Evolutionary conservation across 2,888 invertebrate species (phyloP).

Genomic region (Nomada flava): DNA sequence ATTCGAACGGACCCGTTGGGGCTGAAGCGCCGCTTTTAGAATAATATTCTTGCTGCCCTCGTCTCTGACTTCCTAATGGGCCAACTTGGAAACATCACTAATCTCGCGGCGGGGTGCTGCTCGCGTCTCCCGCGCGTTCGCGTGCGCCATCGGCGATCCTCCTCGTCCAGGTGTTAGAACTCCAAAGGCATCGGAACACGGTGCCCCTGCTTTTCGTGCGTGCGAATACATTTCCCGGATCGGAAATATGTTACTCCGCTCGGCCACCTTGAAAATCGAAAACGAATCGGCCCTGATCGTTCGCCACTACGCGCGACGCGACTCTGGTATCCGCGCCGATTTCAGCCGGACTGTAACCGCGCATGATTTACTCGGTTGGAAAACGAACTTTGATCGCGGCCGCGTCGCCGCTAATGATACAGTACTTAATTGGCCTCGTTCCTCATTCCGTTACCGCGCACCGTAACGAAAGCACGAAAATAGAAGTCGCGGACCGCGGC

Average conservation of each 20-base stretch:
- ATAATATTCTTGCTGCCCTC: conserved; percentile 23
- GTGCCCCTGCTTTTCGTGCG: too few relatives aligned
- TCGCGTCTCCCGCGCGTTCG: conserved; percentile 31
- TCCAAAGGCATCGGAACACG: too few relatives aligned
- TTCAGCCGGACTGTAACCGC: conserved; percentile 64
- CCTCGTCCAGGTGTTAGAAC: too few relatives aligned
- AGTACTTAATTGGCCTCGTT: conserved; percentile 83
- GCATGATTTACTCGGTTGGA: conserved; percentile 79
- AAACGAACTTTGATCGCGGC: conserved; percentile 77
- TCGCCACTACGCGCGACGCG: not conserved
- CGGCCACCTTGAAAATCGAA: conserved; percentile 13
- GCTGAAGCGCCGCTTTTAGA: conserved; percentile 54
- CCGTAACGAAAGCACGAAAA: conserved; percentile 72
- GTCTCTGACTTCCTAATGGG: conserved; percentile 39
- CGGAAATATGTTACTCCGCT: not conserved
- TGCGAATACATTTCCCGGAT: too few relatives aligned
- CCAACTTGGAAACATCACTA: conserved; percentile 51
- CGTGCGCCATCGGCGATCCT: conserved; percentile 10
- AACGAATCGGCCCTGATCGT: conserved; percentile 5
- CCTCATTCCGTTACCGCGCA: conserved; percentile 75
- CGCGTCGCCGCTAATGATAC: conserved; percentile 80
- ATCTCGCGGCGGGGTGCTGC: conserved; percentile 61
- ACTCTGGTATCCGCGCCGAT: conserved; percentile 9
- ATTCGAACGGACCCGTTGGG: conserved; percentile 59
- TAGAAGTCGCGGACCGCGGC: conserved; percentile 66